These are phyloP conservation scores for Musca vetustissima DNA, from an alignment of 1,140 invertebrate genomes.

Conservation along the genomic window DNA sequence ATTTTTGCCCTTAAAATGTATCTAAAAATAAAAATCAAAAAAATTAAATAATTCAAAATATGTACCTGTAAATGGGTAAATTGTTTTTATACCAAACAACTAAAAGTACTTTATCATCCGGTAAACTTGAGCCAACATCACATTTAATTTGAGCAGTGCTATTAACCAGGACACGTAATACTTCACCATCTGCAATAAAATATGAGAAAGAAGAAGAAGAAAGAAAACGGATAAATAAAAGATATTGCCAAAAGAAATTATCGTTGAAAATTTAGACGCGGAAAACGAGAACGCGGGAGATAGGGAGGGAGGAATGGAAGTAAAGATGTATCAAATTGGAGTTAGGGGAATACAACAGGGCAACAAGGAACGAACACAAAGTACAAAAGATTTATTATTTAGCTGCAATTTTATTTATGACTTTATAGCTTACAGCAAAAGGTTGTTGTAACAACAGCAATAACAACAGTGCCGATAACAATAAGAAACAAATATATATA, in stretches of 20 bases:
- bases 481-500: too few relatives aligned
- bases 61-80: constrained; percentile 63
- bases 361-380: too few relatives aligned
- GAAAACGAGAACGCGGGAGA: not conserved
- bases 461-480: too few relatives aligned
- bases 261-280: not conserved
- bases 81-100: constrained; percentile 66
- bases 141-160: constrained; percentile 62
- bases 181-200: constrained; percentile 48
- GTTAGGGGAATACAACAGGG: not conserved
- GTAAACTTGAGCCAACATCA: constrained; percentile 60
- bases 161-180: constrained; percentile 57
- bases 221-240: constrained; percentile 1
- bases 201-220: not conserved
- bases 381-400: constrained; percentile 19
- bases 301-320: not conserved
- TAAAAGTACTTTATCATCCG: constrained; percentile 60
- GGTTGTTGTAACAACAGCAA: too few relatives aligned
- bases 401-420: constrained; percentile 21
- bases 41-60: constrained; percentile 2
- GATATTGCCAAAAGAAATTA: not conserved
- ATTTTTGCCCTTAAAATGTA: constrained; percentile 3
- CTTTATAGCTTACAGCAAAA: constrained; percentile 16
- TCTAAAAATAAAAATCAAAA: not conserved
- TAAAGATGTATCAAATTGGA: not conserved